These are phyloP conservation scores for Percina caprodes DNA, from an alignment of 2,113 vertebrate species.

Conservation along the genomic window DNA sequence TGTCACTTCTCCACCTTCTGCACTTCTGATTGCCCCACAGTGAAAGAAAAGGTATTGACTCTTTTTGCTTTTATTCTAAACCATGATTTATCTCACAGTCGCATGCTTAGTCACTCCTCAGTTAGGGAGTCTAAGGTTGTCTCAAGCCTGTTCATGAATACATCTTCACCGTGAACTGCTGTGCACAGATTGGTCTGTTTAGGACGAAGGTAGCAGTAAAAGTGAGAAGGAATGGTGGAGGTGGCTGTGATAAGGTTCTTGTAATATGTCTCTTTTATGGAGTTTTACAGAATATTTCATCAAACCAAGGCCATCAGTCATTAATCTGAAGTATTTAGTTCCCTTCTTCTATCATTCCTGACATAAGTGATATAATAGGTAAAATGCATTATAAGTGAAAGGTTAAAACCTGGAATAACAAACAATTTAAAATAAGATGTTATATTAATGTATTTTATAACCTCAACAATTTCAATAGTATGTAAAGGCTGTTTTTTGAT, in stretches of 20 bases:
- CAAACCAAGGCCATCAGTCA: neutral
- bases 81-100: constrained; percentile 61
- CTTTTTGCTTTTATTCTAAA: constrained; percentile 60
- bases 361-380: no score
- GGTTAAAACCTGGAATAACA: neutral
- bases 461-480: neutral
- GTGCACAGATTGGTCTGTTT: neutral
- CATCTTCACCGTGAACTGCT: neutral
- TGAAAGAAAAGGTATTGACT: constrained; percentile 62
- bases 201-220: constrained; percentile 4
- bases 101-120: constrained; percentile 50
- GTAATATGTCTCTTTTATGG: neutral
- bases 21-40: constrained; percentile 50
- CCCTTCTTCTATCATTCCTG: neutral
- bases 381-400: no score
- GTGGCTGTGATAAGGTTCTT: neutral
- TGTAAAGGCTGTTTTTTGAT: neutral
- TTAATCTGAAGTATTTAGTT: neutral
- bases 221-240: neutral
- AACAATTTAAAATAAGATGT: neutral
- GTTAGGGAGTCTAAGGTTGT: constrained; percentile 17
- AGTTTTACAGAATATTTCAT: neutral
- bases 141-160: neutral
- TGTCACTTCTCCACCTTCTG: constrained; percentile 33
- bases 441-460: neutral